Conservation (phyloP, 2,113 vertebrate genomes). For the Uria aalge region DNA sequence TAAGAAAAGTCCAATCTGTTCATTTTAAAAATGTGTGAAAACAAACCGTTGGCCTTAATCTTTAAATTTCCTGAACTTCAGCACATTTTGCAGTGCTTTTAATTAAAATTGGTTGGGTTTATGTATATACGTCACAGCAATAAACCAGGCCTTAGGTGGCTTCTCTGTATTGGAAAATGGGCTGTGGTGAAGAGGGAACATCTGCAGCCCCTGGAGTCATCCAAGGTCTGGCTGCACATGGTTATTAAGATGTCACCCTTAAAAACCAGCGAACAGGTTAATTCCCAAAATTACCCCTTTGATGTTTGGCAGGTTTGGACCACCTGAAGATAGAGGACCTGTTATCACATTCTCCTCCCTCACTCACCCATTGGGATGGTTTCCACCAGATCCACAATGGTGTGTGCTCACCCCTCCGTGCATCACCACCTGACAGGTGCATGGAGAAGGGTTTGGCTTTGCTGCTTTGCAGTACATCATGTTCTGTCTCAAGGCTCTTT, state of each 20-base stretch:
- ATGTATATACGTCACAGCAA: not conserved
- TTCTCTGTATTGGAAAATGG: not conserved
- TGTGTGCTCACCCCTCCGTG: rapidly evolving
- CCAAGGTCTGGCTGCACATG: not conserved
- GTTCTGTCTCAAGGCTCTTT: not conserved
- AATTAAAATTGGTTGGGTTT: constrained; percentile 17
- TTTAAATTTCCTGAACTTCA: constrained; percentile 31
- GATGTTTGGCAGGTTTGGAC: not conserved
- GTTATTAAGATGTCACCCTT: not conserved
- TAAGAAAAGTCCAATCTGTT: not conserved
- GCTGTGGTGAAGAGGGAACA: not conserved
- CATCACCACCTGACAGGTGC: not conserved
- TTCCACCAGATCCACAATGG: not conserved
- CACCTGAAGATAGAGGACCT: not conserved
- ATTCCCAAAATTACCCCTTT: not conserved
- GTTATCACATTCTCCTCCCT: not conserved
- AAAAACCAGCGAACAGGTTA: not conserved
- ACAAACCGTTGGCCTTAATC: constrained; percentile 8
- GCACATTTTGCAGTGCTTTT: not conserved
- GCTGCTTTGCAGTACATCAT: not conserved
- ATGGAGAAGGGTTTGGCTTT: not conserved
- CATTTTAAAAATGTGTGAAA: not conserved
- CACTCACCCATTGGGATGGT: not conserved
- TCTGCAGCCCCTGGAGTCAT: not conserved
- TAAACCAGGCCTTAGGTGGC: not conserved